Conservation (phyloP, 2,797 vertebrate genomes). For the Acanthiza pusilla region DNA sequence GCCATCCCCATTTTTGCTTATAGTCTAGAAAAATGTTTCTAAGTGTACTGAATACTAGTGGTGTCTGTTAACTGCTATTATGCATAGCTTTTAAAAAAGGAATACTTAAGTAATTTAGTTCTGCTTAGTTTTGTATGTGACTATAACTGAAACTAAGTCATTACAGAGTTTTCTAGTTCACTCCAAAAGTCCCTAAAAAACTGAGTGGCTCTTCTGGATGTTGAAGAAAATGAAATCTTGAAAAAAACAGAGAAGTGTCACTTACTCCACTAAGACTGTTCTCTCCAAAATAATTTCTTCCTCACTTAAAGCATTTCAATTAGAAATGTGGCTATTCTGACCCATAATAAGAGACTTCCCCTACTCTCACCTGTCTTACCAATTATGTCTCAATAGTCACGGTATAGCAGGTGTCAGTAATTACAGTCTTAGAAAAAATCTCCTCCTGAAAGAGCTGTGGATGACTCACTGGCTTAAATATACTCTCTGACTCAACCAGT, state of each 20-base stretch:
- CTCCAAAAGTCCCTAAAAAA: neutral
- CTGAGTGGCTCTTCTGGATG: neutral
- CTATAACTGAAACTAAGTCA: neutral
- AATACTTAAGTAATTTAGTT: neutral
- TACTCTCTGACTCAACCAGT: neutral
- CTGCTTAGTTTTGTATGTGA: neutral
- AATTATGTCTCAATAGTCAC: neutral
- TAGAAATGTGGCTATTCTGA: neutral
- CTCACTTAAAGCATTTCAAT: neutral
- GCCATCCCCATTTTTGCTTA: neutral
- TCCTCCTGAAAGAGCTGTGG: neutral
- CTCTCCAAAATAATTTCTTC: neutral
- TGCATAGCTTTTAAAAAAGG: neutral
- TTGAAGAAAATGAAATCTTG: neutral
- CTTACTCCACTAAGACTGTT: neutral
- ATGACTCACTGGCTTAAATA: neutral
- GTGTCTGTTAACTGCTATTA: neutral
- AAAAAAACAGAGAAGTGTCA: neutral
- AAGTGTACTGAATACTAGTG: neutral
- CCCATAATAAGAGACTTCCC: neutral
- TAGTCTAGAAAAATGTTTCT: neutral
- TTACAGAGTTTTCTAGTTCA: neutral
- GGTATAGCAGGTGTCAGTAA: neutral
- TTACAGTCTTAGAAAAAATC: neutral
- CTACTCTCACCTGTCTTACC: neutral